Base-by-base conservation (phyloP, 1,140 invertebrate genomes). In the Chironomus tepperi region DNA sequence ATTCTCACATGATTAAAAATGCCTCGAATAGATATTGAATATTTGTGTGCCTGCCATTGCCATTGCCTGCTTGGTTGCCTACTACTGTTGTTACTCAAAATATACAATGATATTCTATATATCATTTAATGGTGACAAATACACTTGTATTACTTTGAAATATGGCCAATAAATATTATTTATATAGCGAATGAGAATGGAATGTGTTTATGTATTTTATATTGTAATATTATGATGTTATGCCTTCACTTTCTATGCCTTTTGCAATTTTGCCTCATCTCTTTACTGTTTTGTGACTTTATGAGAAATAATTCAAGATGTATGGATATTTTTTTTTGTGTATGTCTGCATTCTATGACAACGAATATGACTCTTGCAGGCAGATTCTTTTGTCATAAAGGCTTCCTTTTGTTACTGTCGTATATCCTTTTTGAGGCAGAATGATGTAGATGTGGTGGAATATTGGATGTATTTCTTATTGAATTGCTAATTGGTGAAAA, bases 41-140 rank as follows among this genome's bases (percentile, higher is more conserved):
- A 57, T 57, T 57, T 57, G 8, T 57, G 12, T 57, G 47, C 47
- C 47, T 57, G 43, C 43, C 43, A 15, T 57, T 57, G 47, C 9
- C 47, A 57, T 57, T n/a, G 12, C n/a, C 47, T 15, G 9, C 47
- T 34, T 34, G 24, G 24, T 5, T 57, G 47, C n/a, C 24, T 57
- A 57, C 47, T 57, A 5, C 47, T 57, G 47, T 57, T 57, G 47
- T 57, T 57, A 15, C 47, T 57, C 47, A 57, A 57, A 57, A 57
- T 57, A 57, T 57, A 57, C 47, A n/a, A 57, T n/a, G 47, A 57
- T 57, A 57, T 57, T 57, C 47, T 57, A 57, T 57, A 57, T 57
- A 57, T 57, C 47, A 57, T 57, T 57, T 57, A 57, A 57, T 57
- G 47, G 47, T 57, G 47, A 57, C 47, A 57, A 57, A 57, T 57